phyloP scores from a whole-genome alignment of 2,888 invertebrate species.

The Hirtodrosophila confusa region DNA sequence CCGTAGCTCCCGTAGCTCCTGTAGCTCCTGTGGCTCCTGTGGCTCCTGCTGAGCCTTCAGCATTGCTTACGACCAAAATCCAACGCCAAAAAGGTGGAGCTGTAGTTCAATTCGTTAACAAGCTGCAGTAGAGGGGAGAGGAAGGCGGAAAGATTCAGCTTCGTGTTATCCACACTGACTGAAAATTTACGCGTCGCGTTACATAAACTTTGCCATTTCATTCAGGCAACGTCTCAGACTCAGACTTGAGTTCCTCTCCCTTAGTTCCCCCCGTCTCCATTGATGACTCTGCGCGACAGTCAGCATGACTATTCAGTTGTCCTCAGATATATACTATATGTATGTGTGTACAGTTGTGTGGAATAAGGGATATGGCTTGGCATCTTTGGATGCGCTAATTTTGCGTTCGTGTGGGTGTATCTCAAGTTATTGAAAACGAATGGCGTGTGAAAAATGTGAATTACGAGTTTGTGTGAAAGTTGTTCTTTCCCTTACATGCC shows the following conservation, averaged over 20 bases:
- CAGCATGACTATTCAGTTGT: slow-evolving; percentile 67
- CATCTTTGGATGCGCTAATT: slow-evolving; percentile 66
- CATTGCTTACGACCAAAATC: slow-evolving; percentile 35
- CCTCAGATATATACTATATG: slow-evolving; percentile 7
- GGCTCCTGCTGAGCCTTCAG: slow-evolving; percentile 11
- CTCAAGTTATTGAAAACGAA: slow-evolving; percentile 75
- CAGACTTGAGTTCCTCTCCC: background rate
- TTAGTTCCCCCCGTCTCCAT: slow-evolving; percentile 1
- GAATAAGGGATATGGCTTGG: slow-evolving; percentile 44
- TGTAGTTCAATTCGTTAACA: slow-evolving; percentile 77
- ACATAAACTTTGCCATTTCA: slow-evolving; percentile 70
- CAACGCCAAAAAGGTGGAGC: slow-evolving; percentile 75
- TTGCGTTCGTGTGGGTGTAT: slow-evolving; percentile 12
- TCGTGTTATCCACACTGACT: slow-evolving; percentile 57
- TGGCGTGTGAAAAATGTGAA: slow-evolving; percentile 75
- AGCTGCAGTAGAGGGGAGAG: slow-evolving; percentile 15
- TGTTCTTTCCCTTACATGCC: slow-evolving; percentile 7
- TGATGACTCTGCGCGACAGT: slow-evolving; percentile 60
- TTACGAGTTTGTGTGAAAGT: slow-evolving; percentile 51
- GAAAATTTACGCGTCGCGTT: slow-evolving; percentile 72
- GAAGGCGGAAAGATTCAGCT: background rate
- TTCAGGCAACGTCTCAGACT: slow-evolving; percentile 29
- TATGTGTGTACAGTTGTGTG: slow-evolving; percentile 14
- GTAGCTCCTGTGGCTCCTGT: slow-evolving; percentile 3
- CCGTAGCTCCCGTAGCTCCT: too few relatives aligned